Conservation (phyloP, 1,140 invertebrate species). For the Panagrolaimus sp. region DNA sequence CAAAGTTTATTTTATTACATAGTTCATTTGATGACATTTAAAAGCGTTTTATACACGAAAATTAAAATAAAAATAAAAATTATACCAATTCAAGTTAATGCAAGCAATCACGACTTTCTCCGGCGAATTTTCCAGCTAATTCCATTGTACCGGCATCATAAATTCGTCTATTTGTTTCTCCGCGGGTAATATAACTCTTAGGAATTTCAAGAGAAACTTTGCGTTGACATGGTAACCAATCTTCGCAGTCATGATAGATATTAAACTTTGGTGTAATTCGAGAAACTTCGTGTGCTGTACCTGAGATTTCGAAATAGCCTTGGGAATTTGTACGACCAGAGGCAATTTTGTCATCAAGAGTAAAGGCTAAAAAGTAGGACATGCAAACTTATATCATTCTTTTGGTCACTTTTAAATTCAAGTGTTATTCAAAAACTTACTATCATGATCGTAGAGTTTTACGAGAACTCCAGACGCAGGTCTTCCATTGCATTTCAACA, state of each 20-base stretch:
- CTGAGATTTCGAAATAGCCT: neutral
- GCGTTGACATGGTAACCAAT: conserved; percentile 31
- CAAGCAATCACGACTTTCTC: conserved; percentile 5
- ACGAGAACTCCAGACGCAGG: neutral
- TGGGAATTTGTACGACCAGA: neutral
- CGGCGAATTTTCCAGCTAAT: conserved; percentile 27
- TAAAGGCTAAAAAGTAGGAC: neutral
- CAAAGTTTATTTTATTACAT: no score
- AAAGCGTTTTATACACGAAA: no score
- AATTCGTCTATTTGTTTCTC: conserved; percentile 22
- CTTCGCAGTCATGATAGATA: conserved; percentile 8
- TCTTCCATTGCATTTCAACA: neutral
- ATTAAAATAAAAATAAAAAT: no score
- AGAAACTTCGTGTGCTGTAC: neutral
- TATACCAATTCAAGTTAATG: neutral
- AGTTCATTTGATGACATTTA: no score
- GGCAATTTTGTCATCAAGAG: neutral
- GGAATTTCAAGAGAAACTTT: conserved; percentile 39
- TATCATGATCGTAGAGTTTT: conserved; percentile 3
- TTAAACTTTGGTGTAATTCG: neutral
- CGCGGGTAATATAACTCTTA: conserved; percentile 34
- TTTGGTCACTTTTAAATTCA: neutral
- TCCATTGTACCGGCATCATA: conserved; percentile 39
- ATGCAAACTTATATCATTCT: neutral
- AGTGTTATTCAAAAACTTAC: neutral